phyloP scores from a whole-genome alignment of 2,888 invertebrate species.

The Podotricha telesiphe region DNA sequence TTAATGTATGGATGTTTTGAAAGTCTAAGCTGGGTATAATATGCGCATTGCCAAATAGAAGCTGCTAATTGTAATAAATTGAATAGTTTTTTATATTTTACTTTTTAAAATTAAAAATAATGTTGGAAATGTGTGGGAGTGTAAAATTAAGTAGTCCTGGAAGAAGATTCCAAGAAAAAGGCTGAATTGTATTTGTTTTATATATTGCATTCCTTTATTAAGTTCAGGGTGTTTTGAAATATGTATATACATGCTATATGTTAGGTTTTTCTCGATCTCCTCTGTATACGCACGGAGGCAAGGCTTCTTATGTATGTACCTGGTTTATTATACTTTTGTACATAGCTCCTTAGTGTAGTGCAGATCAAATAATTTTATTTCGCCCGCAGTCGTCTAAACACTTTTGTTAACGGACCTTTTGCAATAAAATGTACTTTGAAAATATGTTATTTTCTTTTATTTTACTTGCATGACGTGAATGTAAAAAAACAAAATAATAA shows the following conservation, averaged over 20 bases:
- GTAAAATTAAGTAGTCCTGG: background rate
- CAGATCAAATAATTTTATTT: conserved; percentile 64
- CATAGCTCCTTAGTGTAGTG: conserved; percentile 64
- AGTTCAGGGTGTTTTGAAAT: background rate
- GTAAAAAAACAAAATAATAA: too few relatives aligned
- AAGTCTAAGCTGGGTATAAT: conserved; percentile 24
- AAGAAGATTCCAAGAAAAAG: conserved; percentile 7
- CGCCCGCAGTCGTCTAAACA: conserved; percentile 80
- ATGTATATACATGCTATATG: conserved; percentile 6
- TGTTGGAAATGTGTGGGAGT: background rate
- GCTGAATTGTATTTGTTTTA: conserved; percentile 12
- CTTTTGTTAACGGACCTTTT: conserved; percentile 64
- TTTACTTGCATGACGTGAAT: background rate
- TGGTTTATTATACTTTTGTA: conserved; percentile 69
- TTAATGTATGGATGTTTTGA: conserved; percentile 36
- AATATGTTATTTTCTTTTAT: conserved; percentile 44
- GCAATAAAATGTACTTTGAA: conserved; percentile 66
- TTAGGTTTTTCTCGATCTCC: conserved; percentile 55
- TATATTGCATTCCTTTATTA: background rate
- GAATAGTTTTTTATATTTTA: conserved; percentile 3
- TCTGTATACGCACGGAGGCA: conserved; percentile 36
- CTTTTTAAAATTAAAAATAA: background rate
- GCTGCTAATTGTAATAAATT: conserved; percentile 25
- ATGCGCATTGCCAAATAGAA: conserved; percentile 37
- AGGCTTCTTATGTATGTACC: conserved; percentile 60